These are phyloP conservation scores for Patiria miniata DNA, from an alignment of 35 echinoderm and acorn worm species.

Conservation along the genomic window DNA sequence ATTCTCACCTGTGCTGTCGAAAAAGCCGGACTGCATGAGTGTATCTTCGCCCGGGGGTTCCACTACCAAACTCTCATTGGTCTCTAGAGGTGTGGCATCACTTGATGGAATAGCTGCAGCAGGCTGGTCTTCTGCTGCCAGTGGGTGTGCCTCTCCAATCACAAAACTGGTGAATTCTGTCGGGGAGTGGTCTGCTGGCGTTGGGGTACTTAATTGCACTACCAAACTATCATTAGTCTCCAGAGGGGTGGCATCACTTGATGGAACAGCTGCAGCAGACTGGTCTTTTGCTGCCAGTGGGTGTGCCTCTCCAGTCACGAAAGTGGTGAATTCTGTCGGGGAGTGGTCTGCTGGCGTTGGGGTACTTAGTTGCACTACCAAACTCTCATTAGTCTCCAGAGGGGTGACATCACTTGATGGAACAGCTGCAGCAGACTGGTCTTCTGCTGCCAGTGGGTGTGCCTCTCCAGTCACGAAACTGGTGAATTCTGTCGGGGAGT, in stretches of 20 bases:
- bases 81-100: background rate
- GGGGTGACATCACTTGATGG: background rate
- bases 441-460: background rate
- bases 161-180: constrained; percentile 7
- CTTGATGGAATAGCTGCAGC: background rate
- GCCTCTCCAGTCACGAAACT: background rate
- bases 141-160: background rate
- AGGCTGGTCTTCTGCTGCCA: background rate
- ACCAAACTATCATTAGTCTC: constrained; percentile 5
- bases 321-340: constrained; percentile 6
- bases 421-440: background rate
- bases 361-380: background rate
- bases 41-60: constrained; percentile 11
- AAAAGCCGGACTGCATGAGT: background rate
- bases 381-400: background rate
- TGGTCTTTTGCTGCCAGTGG: background rate
- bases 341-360: background rate
- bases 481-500: constrained; percentile 17
- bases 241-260: background rate
- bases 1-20: background rate
- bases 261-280: background rate
- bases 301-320: background rate
- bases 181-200: background rate
- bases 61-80: constrained; percentile 8
- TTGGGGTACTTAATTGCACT: background rate